Conservation (phyloP, 2,113 vertebrate genomes). For the Ahaetulla prasina region DNA sequence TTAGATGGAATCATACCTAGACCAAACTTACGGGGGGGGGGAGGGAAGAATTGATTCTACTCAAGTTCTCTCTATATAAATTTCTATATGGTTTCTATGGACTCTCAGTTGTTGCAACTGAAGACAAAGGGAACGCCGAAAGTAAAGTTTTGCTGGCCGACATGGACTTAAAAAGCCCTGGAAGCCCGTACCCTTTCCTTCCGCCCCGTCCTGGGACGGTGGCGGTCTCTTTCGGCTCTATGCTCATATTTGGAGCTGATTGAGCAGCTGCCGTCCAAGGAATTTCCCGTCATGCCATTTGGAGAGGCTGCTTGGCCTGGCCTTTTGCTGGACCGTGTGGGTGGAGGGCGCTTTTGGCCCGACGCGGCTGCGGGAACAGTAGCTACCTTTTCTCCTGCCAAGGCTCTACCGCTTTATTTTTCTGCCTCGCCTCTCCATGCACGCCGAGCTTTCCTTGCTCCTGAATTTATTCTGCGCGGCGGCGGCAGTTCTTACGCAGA, state of each 20-base stretch:
- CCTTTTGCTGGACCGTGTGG: neutral
- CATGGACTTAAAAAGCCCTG: neutral
- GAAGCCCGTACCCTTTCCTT: neutral
- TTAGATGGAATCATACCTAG: neutral
- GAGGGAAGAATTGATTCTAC: neutral
- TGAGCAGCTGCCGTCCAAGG: constrained; percentile 66
- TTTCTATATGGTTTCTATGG: neutral
- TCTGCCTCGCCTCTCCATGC: constrained; percentile 39
- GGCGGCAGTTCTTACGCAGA: neutral
- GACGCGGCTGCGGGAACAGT: neutral
- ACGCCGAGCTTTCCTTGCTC: constrained; percentile 32
- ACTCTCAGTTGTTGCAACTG: neutral
- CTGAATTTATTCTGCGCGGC: constrained; percentile 29
- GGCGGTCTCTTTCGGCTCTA: constrained; percentile 16
- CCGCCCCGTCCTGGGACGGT: neutral
- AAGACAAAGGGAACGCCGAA: neutral
- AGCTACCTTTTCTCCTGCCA: neutral
- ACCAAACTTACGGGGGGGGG: neutral
- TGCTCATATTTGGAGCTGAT: constrained; percentile 81
- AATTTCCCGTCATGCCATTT: constrained; percentile 82
- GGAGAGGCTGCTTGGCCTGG: constrained; percentile 56
- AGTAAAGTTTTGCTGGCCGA: neutral
- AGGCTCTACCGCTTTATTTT: neutral
- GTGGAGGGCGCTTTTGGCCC: constrained; percentile 24
- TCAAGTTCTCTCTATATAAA: too few relatives aligned